Base-by-base conservation (phyloP, 2,113 vertebrate genomes). In the Pelvicachromis taeniatus region DNA sequence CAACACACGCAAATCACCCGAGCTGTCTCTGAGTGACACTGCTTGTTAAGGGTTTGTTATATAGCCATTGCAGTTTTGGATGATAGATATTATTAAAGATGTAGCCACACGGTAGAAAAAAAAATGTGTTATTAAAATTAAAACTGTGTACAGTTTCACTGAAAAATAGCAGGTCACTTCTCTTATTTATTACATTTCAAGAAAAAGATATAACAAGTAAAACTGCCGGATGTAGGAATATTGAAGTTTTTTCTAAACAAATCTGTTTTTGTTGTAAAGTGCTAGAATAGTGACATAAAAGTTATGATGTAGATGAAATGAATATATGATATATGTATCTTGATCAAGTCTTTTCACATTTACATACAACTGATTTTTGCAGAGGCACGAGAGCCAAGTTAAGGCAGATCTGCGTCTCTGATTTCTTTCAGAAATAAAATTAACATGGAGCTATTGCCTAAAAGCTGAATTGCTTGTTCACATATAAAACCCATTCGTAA, bases 1-100 rank as follows among this genome's bases (percentile, higher is more conserved):
- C 88, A 87, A 92, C 94, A 93, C 91, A 93, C 94, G 92, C 94
- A 96, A 95, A 96, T 95, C 88, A 90, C 88, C 91, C 33, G 81
- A 61, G 88, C 78, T 77, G 88, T 90, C 88, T 87, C 87, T 84
- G 29, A 75, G 84, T 95, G 90, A 87, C 90, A 78, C 68, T 23
- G 80, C 81, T 77, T 59, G 6, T 82, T 42, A n/a, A 68, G 81
- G 81, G 84, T 81, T 83, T 23, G 58, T 77, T 80, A 61, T 42
- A 58, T 56, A 78, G 85, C 61, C 59, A 54, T 77, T 85, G 55
- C n/a, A 17, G 45, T 77, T 68, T 65, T 63, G 59, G 52, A 80
- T 58, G 29, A 86, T 55, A 55, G 83, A 77, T 50, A 10, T 42
- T 42, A 75, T 77, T 77, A 56, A 80, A 81, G 38, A 63, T 42